Evolutionary conservation across 2,888 invertebrate genomes (phyloP), one percentile per base, ranked within the genome.

Genomic region (Cheilosia soror): DNA sequence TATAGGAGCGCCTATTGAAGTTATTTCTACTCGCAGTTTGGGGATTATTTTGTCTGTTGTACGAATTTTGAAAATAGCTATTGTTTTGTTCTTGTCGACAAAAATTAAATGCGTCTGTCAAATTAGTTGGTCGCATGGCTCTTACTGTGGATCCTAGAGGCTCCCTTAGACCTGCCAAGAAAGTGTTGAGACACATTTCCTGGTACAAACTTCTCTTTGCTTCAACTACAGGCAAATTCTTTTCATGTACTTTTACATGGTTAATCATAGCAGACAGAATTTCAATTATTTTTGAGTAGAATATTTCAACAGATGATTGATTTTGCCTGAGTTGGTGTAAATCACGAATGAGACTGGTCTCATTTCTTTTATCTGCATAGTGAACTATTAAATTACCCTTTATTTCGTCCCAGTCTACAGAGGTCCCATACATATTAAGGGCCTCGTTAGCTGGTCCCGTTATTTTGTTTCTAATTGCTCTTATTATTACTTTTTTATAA

Each of bases 111-210:
- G 87, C 87, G 37, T 85, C 78, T 2, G 86, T 44, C 27, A 88
- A 47, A 5, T 78, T 63, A 27, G 13, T 65, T 33, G 87, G 88
- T 66, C 77, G 66, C 88, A 88, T 88, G 1, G 88, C 63, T 13
- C 88, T 75, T 25, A 88, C 77, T 29, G 87, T 87, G 31, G 87
- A 73, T 9, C 88, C 88, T 51, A 88, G 15, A 3, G 87, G 87
- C 58, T 88, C 88, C 33, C 40, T 87, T 29, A 88, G 62, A 15
- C 87, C 87, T 2, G 73, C 73, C 11, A 88, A 47, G 62, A 88
- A 88, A 9, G 77, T 55, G 44, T 88, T 87, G 7, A 88, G 69
- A 15, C 86, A 87, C 87, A 88, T 88, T 65, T 88, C 87, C 11
- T 68, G 53, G 47, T 87, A 86, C 2, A 88, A 49, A 25, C 15